These are phyloP conservation scores for Poeciliopsis paucimaculata DNA, from an alignment of 2,797 vertebrate species.

Conservation along the genomic window DNA sequence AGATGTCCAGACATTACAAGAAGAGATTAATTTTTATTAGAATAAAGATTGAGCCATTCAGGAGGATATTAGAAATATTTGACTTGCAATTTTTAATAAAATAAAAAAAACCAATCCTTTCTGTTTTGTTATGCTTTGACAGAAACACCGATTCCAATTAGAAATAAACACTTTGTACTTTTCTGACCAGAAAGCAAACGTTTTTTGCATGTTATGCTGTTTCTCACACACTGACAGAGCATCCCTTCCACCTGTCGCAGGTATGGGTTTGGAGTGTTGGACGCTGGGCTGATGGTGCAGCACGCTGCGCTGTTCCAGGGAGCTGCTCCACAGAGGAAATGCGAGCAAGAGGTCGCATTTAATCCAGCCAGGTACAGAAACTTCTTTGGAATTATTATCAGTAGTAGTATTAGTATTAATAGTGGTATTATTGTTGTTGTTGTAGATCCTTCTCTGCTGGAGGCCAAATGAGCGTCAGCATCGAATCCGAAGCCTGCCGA, in stretches of 20 bases:
- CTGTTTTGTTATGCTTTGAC: background rate
- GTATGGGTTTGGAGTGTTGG: conserved; percentile 73
- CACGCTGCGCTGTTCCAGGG: conserved; percentile 55
- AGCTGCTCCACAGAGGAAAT: conserved; percentile 56
- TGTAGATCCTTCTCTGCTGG: conserved; percentile 67
- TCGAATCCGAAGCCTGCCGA: conserved; percentile 67
- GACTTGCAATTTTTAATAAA: background rate
- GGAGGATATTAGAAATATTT: background rate
- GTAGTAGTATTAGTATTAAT: too few relatives aligned
- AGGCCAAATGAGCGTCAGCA: conserved; percentile 51
- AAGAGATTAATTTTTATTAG: background rate
- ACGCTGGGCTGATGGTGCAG: conserved; percentile 75
- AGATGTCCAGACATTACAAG: background rate
- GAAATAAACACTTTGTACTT: background rate
- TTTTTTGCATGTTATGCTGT: conserved; percentile 17
- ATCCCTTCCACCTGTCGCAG: conserved; percentile 41
- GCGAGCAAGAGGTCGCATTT: conserved; percentile 51
- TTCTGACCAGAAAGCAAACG: conserved; percentile 5
- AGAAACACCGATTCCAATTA: background rate
- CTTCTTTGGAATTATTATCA: background rate
- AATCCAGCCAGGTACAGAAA: conserved; percentile 53
- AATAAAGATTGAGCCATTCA: background rate
- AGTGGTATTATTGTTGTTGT: background rate
- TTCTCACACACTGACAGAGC: conserved; percentile 5
- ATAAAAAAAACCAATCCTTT: background rate